Conservation (phyloP, 2,888 invertebrate genomes). For the Hydrotaea diabolus region DNA sequence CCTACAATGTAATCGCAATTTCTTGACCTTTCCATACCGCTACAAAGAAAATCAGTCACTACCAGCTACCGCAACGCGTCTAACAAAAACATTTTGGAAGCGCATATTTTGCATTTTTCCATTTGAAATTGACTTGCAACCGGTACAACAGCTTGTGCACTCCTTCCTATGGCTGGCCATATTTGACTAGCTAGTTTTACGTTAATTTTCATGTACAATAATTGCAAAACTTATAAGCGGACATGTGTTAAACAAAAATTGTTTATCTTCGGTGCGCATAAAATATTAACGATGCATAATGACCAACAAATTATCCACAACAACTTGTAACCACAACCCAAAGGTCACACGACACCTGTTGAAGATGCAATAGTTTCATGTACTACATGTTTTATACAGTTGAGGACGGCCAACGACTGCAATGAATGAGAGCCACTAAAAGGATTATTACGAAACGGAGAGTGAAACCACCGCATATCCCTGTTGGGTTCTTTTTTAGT, state of each 20-base stretch:
- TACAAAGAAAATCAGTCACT: no score
- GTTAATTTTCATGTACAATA: conserved; percentile 29
- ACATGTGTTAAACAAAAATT: conserved; percentile 60
- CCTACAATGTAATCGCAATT: no score
- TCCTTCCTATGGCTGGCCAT: not conserved
- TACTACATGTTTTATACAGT: not conserved
- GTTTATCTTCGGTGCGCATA: conserved; percentile 23
- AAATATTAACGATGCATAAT: not conserved
- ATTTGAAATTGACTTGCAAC: not conserved
- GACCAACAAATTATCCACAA: not conserved
- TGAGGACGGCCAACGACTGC: not conserved
- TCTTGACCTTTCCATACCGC: no score
- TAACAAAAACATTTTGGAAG: no score
- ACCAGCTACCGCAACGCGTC: no score
- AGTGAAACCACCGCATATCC: not conserved
- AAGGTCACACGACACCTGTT: conserved; percentile 33
- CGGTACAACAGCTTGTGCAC: not conserved
- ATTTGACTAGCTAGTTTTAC: conserved; percentile 19
- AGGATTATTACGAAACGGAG: not conserved
- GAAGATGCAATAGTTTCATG: not conserved
- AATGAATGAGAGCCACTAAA: not conserved
- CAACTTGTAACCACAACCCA: conserved; percentile 17
- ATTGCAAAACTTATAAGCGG: conserved; percentile 55
- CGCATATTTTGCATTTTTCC: no score
- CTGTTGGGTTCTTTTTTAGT: conserved; percentile 24